phyloP scores from a whole-genome alignment of 2,113 vertebrate genomes.

The Pangasianodon gigas region DNA sequence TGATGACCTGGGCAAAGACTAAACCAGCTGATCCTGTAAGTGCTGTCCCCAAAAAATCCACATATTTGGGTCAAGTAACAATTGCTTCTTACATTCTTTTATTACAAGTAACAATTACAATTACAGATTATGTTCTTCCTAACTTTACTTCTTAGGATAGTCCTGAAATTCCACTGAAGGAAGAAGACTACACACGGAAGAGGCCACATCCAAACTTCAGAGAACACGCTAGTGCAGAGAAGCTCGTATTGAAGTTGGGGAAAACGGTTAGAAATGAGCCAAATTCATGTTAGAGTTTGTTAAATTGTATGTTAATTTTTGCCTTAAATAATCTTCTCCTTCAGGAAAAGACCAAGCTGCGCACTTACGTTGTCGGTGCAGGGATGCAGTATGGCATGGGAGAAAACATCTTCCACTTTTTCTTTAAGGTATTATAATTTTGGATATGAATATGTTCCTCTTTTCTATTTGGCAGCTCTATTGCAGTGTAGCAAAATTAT shows the following conservation, averaged over 20 bases:
- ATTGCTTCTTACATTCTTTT: neutral
- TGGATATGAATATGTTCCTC: neutral
- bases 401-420: constrained; percentile 84
- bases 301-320: neutral
- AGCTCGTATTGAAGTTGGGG: constrained; percentile 80
- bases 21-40: constrained; percentile 81
- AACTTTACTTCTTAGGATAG: constrained; percentile 73
- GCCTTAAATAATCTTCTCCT: constrained; percentile 28
- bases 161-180: constrained; percentile 74
- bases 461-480: neutral
- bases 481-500: neutral
- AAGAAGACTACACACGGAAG: constrained; percentile 84
- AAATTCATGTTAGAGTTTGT: neutral
- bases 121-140: too few relatives aligned
- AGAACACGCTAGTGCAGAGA: constrained; percentile 83
- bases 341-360: constrained; percentile 79
- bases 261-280: constrained; percentile 75
- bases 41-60: constrained; percentile 2
- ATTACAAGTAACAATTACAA: neutral
- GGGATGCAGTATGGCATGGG: constrained; percentile 89
- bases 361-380: constrained; percentile 80
- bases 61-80: neutral
- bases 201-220: constrained; percentile 80
- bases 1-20: constrained; percentile 89
- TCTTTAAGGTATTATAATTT: constrained; percentile 85